Conservation (phyloP, 2,888 invertebrate species). For the Nemotelus pantherinus region DNA sequence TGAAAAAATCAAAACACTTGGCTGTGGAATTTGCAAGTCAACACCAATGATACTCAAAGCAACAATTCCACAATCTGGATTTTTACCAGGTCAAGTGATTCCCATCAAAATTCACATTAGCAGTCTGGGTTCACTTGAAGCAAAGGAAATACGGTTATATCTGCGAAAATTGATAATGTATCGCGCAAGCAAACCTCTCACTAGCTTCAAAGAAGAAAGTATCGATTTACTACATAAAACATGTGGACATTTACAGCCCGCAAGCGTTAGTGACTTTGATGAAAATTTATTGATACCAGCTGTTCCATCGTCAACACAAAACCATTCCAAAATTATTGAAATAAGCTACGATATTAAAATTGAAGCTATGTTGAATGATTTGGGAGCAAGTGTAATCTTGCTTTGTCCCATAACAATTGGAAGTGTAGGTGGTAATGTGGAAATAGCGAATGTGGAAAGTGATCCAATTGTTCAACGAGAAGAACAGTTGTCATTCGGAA, state of each 20-base stretch:
- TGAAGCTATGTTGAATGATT: conserved; percentile 56
- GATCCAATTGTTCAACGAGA: conserved; percentile 52
- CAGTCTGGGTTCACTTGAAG: neutral
- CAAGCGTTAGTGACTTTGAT: conserved; percentile 53
- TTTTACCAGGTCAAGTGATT: conserved; percentile 62
- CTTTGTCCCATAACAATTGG: conserved; percentile 62
- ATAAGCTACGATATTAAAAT: conserved; percentile 33
- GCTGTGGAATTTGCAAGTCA: conserved; percentile 58
- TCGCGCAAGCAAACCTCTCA: conserved; percentile 2
- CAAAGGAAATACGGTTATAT: conserved; percentile 1
- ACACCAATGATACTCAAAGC: conserved; percentile 56
- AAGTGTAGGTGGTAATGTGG: conserved; percentile 57
- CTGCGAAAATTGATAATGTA: conserved; percentile 22
- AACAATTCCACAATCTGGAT: conserved; percentile 60
- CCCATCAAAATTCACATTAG: conserved; percentile 51
- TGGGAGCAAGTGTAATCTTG: conserved; percentile 58
- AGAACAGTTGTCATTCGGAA: neutral
- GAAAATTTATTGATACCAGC: conserved; percentile 61
- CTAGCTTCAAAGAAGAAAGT: conserved; percentile 18
- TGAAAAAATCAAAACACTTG: conserved; percentile 54
- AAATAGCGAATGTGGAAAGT: conserved; percentile 51
- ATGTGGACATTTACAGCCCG: neutral
- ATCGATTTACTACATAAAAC: conserved; percentile 3
- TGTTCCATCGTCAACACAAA: conserved; percentile 60
- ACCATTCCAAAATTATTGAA: conserved; percentile 30